Conservation (phyloP, 2,113 vertebrate species). For the Vulpes vulpes region DNA sequence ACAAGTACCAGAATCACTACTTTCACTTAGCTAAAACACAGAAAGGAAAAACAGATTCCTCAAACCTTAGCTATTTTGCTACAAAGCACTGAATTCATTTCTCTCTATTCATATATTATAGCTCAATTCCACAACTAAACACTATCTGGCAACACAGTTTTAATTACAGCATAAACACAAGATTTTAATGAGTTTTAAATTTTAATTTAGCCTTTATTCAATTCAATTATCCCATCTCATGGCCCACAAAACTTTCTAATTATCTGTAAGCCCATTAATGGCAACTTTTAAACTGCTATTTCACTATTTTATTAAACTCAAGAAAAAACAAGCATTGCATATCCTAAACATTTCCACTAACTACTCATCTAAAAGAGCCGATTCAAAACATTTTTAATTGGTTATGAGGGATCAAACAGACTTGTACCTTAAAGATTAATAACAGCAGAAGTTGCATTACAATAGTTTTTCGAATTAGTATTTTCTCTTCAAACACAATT, state of each 20-base stretch:
- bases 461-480: slow-evolving; percentile 51
- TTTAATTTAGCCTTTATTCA: slow-evolving; percentile 87
- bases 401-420: not conserved
- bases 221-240: slow-evolving; percentile 85
- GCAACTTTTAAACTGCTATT: slow-evolving; percentile 80
- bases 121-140: slow-evolving; percentile 81
- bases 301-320: slow-evolving; percentile 71
- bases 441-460: slow-evolving; percentile 63
- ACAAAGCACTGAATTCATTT: slow-evolving; percentile 68
- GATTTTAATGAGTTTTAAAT: slow-evolving; percentile 84
- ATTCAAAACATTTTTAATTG: slow-evolving; percentile 67
- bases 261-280: slow-evolving; percentile 85
- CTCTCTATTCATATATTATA: slow-evolving; percentile 66
- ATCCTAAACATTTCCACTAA: slow-evolving; percentile 44
- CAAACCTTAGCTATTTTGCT: slow-evolving; percentile 48
- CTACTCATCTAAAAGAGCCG: slow-evolving; percentile 68
- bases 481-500: slow-evolving; percentile 49
- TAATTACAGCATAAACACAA: slow-evolving; percentile 83
- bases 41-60: not conserved
- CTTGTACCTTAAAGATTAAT: slow-evolving; percentile 66
- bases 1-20: slow-evolving; percentile 19
- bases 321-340: slow-evolving; percentile 66
- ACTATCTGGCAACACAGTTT: slow-evolving; percentile 74
- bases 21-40: slow-evolving; percentile 29
- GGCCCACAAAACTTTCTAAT: slow-evolving; percentile 85